These are phyloP conservation scores for Chauna torquata DNA, from an alignment of 2,113 vertebrate genomes.

Conservation along the genomic window DNA sequence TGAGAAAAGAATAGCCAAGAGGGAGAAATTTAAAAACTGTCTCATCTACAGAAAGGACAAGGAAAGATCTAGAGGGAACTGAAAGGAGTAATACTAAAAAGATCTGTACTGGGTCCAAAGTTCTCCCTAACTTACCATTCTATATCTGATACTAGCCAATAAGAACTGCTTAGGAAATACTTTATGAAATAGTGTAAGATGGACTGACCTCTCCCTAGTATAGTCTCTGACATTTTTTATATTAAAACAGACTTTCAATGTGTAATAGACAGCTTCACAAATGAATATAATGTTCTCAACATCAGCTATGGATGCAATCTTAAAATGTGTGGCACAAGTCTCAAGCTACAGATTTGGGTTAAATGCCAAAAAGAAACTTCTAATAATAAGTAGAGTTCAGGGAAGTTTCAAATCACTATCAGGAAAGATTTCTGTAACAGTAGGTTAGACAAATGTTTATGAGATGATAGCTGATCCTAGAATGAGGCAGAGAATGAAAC, in stretches of 20 bases:
- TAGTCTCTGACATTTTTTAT: neutral
- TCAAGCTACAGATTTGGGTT: neutral
- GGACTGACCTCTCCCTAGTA: neutral
- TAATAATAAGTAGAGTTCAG: neutral
- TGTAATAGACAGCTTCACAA: neutral
- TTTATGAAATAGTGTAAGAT: neutral
- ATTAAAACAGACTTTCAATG: neutral
- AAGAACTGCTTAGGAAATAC: neutral
- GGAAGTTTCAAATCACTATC: neutral
- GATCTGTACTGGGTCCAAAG: neutral
- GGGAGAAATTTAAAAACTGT: rapidly evolving
- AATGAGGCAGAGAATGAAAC: neutral
- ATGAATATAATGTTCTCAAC: neutral
- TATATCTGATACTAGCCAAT: neutral
- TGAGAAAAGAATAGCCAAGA: rapidly evolving
- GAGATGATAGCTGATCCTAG: neutral
- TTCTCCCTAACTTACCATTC: neutral
- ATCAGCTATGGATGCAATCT: neutral
- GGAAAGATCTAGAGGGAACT: neutral
- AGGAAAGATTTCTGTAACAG: neutral
- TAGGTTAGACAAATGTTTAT: neutral
- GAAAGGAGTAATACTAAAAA: neutral
- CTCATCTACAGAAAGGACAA: neutral
- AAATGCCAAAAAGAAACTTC: neutral
- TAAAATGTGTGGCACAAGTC: neutral